Percentiles rank a stretch among this genome's conserved stretches.
phyloP scores from a whole-genome alignment of 2,797 vertebrate species.

The Clamator glandarius region DNA sequence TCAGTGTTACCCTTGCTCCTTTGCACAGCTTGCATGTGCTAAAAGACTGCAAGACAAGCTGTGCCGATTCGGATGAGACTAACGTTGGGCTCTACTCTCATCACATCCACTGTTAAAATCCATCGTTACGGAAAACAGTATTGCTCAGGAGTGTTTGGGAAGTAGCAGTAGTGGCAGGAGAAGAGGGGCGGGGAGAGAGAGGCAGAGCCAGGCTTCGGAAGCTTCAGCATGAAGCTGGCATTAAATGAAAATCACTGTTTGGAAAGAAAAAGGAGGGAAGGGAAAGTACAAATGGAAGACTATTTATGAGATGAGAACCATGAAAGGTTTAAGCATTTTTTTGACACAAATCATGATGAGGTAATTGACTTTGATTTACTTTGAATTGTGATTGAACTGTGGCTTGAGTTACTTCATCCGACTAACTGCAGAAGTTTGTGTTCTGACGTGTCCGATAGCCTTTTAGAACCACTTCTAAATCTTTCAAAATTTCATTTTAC shows the following conservation, averaged over 20 bases:
- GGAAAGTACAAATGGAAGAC: background rate
- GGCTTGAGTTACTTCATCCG: background rate
- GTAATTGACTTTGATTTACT: background rate
- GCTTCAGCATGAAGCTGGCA: background rate
- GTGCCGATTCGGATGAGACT: accelerated
- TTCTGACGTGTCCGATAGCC: background rate
- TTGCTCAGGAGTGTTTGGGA: background rate
- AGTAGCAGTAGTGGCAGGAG: background rate
- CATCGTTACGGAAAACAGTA: background rate
- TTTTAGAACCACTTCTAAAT: background rate
- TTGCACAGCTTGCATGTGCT: background rate
- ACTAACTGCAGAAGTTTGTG: accelerated
- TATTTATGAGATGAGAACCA: background rate
- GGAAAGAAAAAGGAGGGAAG: background rate
- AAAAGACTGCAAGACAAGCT: background rate
- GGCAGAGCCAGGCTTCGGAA: background rate
- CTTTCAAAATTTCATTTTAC: background rate
- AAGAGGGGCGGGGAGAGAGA: background rate
- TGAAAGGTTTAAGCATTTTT: background rate
- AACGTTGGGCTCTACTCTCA: background rate
- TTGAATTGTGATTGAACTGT: no score
- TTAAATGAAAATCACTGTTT: background rate
- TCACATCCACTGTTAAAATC: background rate
- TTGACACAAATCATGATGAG: background rate
- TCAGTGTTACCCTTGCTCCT: background rate